These are phyloP conservation scores for Drosophila mulleri DNA, from an alignment of 2,888 invertebrate genomes.

Conservation along the genomic window DNA sequence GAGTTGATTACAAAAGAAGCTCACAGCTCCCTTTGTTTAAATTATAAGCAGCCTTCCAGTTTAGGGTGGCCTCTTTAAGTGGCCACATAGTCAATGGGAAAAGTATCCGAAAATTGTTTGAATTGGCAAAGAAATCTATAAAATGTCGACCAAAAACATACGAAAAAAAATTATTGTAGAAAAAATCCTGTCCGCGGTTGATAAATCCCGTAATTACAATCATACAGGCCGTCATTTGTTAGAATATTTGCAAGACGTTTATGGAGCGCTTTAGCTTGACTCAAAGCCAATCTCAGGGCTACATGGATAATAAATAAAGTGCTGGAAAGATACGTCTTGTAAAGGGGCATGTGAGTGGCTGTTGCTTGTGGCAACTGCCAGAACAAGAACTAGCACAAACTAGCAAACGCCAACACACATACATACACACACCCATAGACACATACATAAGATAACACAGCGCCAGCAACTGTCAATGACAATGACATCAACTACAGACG, in stretches of 20 bases:
- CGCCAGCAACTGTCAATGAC: constrained; percentile 71
- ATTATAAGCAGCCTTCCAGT: constrained; percentile 40
- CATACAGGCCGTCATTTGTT: constrained; percentile 52
- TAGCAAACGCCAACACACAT: constrained; percentile 12
- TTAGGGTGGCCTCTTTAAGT: neutral
- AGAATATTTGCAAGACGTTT: constrained; percentile 65
- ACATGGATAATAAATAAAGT: constrained; percentile 71
- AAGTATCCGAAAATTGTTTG: neutral
- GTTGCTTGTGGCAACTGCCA: constrained; percentile 37
- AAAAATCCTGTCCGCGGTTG: no score
- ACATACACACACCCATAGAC: neutral
- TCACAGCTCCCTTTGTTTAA: constrained; percentile 41
- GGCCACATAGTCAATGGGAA: neutral
- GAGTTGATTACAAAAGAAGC: constrained; percentile 57
- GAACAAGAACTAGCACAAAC: constrained; percentile 26
- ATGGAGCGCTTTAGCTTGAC: constrained; percentile 54
- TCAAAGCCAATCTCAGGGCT: constrained; percentile 34
- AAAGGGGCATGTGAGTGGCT: constrained; percentile 16
- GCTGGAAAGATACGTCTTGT: constrained; percentile 27
- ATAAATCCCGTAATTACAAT: constrained; percentile 64
- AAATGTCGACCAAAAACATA: neutral
- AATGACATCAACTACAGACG: constrained; percentile 78
- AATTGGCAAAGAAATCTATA: neutral
- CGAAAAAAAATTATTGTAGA: neutral
- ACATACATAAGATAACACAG: constrained; percentile 53